Evolutionary conservation across 2,888 invertebrate genomes (phyloP).

Genomic region (Gibbula magus): DNA sequence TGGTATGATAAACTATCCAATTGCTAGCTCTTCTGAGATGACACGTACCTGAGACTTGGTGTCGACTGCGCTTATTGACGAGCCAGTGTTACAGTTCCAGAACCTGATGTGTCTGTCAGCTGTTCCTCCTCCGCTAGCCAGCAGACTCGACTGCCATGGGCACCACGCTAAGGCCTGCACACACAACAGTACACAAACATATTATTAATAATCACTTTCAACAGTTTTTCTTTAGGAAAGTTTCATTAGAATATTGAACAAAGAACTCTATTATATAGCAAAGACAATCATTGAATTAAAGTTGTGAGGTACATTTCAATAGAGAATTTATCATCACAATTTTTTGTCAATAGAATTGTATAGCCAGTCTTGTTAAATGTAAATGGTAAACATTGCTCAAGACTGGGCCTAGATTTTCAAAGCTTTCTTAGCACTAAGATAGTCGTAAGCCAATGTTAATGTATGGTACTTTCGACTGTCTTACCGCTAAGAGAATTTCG

Average conservation of each 20-base stretch:
- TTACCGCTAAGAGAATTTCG: too few species aligned
- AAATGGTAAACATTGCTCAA: too few species aligned
- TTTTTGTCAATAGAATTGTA: too few species aligned
- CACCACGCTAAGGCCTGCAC: conserved; percentile 94
- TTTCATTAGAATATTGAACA: background rate
- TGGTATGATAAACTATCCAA: too few species aligned
- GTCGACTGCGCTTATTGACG: conserved; percentile 88
- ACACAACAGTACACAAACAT: background rate
- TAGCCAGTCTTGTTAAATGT: too few species aligned
- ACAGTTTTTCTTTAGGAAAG: background rate
- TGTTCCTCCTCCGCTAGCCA: conserved; percentile 97
- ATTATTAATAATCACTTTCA: background rate
- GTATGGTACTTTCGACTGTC: too few species aligned
- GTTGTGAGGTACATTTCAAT: background rate
- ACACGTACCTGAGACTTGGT: conserved; percentile 87
- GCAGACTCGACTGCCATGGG: conserved; percentile 92
- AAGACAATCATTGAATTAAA: background rate
- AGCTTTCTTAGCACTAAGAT: too few species aligned
- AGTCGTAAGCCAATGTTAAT: too few species aligned
- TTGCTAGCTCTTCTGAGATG: too few species aligned
- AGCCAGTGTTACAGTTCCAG: conserved; percentile 82
- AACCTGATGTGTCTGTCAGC: conserved; percentile 86
- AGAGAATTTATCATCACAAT: too few species aligned
- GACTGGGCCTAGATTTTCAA: too few species aligned
- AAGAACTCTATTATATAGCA: background rate